A percentile compares a stretch with the other conserved stretches of the same genome.
phyloP scores from a whole-genome alignment of 2,113 vertebrate genomes.

The Tylochromis polylepis region DNA sequence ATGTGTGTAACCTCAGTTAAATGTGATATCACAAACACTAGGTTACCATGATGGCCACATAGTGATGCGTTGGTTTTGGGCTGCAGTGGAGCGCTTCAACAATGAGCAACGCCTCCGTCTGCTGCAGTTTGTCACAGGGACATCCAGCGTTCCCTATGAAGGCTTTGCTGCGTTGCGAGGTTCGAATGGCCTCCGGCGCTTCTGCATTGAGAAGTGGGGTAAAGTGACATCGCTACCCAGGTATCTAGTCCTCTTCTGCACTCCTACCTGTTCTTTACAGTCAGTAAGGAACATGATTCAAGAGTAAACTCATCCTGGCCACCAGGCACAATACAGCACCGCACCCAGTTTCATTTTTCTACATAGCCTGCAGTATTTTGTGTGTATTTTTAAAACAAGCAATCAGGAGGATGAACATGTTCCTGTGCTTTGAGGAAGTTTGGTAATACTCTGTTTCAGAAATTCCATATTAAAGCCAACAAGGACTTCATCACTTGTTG shows the following conservation, averaged over 20 bases:
- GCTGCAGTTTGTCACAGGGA: constrained; percentile 95
- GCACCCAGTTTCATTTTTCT: too few species aligned
- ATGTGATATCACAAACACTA: constrained; percentile 14
- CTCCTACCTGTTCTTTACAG: not conserved
- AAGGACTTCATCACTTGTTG: too few species aligned
- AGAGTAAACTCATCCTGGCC: not conserved
- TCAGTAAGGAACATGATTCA: not conserved
- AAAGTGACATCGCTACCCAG: constrained; percentile 95
- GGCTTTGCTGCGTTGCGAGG: constrained; percentile 91
- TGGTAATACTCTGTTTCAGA: too few species aligned
- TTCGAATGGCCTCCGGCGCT: constrained; percentile 90
- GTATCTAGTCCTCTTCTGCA: constrained; percentile 55
- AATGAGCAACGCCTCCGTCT: constrained; percentile 93
- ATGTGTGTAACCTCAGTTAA: not conserved
- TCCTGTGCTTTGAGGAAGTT: too few species aligned
- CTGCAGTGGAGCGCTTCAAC: constrained; percentile 92
- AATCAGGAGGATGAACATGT: not conserved
- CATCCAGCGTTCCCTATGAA: constrained; percentile 94
- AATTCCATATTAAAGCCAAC: too few species aligned
- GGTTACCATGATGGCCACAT: constrained; percentile 97
- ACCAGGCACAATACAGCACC: not conserved
- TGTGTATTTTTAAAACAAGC: not conserved
- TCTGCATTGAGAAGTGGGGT: constrained; percentile 99
- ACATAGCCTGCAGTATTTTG: not conserved
- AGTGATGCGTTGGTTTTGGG: constrained; percentile 98